A percentile compares a stretch with the other conserved stretches of the same genome.
phyloP scores from a whole-genome alignment of 2,113 vertebrate genomes.

The Holacanthus passer region DNA sequence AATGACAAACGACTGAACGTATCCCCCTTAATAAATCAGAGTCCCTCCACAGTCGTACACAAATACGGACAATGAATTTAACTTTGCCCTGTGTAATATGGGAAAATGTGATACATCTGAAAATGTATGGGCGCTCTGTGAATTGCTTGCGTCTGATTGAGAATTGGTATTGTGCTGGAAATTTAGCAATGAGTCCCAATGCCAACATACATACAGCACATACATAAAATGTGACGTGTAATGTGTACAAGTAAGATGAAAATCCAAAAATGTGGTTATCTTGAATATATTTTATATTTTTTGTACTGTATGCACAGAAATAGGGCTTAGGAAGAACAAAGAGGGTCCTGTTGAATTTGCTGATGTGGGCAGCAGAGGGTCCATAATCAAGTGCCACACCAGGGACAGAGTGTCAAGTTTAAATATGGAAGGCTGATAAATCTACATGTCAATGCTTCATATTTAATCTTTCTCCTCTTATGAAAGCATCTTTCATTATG shows the following conservation, averaged over 20 bases:
- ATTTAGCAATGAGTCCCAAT: constrained; percentile 12
- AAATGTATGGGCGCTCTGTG: constrained; percentile 7
- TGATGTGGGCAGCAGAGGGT: background rate
- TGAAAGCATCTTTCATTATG: constrained; percentile 38
- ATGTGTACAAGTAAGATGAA: background rate
- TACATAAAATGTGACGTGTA: background rate
- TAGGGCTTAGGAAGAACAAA: background rate
- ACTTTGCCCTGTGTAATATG: constrained; percentile 16
- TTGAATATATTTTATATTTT: background rate
- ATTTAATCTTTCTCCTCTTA: constrained; percentile 30
- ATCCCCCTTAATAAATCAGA: constrained; percentile 52
- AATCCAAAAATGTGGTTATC: background rate
- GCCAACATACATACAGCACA: background rate
- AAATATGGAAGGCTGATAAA: constrained; percentile 8
- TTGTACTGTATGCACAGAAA: background rate
- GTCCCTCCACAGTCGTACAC: constrained; percentile 19
- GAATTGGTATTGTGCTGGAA: background rate
- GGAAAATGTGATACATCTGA: constrained; percentile 17
- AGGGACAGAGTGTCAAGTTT: constrained; percentile 7
- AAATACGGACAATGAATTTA: constrained; percentile 36
- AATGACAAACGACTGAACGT: constrained; percentile 52
- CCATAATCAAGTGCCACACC: background rate
- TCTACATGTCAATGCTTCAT: constrained; percentile 20
- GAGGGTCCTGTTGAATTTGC: background rate
- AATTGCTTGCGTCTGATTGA: constrained; percentile 24